Conservation (phyloP, 2,888 invertebrate species). For the Anoplius nigerrimus region DNA sequence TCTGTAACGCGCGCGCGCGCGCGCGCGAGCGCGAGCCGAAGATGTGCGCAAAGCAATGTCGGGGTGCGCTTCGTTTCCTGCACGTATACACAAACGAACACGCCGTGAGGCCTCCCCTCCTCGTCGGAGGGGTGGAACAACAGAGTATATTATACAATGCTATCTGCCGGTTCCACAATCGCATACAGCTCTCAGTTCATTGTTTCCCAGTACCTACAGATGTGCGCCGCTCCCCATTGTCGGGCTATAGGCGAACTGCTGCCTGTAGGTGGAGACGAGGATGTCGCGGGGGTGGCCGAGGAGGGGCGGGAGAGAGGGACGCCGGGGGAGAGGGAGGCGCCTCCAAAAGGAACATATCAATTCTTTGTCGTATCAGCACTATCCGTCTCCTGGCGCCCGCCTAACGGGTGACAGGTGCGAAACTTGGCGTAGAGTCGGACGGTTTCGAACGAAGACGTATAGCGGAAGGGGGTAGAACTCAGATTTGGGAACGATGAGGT, state of each 20-base stretch:
- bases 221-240: conserved; percentile 67
- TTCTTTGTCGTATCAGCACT: conserved; percentile 64
- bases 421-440: neutral
- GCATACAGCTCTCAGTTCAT: conserved; percentile 70
- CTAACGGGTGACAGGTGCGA: conserved; percentile 45
- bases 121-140: conserved; percentile 60
- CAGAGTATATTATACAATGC: conserved; percentile 74
- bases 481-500: too few relatives aligned
- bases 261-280: conserved; percentile 18
- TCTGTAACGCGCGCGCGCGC: too few relatives aligned
- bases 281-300: conserved; percentile 26
- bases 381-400: conserved; percentile 42
- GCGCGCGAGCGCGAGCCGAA: too few relatives aligned
- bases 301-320: conserved; percentile 29
- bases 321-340: conserved; percentile 38
- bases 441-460: too few relatives aligned
- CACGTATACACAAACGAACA: conserved; percentile 26
- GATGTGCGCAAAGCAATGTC: too few relatives aligned
- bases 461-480: too few relatives aligned
- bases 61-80: too few relatives aligned
- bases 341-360: conserved; percentile 65
- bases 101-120: conserved; percentile 19
- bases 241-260: conserved; percentile 58
- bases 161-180: conserved; percentile 72
- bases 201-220: conserved; percentile 72